phyloP scores from a whole-genome alignment of 2,113 vertebrate genomes.

The Lathamus discolor region DNA sequence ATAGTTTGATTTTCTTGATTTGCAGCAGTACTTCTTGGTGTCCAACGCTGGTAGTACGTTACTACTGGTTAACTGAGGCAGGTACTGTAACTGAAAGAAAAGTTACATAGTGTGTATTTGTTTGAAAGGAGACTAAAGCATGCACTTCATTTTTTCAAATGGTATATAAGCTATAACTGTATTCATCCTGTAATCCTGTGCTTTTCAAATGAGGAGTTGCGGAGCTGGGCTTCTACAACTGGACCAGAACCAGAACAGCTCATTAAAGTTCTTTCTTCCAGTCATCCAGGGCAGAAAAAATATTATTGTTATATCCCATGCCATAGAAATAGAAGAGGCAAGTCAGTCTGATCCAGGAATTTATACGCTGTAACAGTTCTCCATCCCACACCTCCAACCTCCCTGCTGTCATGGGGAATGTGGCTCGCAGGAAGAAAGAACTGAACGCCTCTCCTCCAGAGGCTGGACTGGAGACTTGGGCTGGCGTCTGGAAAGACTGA shows the following conservation, averaged over 20 bases:
- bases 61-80: slow-evolving; percentile 88
- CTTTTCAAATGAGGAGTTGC: not conserved
- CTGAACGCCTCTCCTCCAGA: no score
- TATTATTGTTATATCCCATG: not conserved
- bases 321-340: not conserved
- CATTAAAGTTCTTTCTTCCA: not conserved
- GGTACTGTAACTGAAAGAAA: slow-evolving; percentile 74
- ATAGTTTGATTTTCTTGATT: slow-evolving; percentile 84
- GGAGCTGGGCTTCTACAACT: not conserved
- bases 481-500: not conserved
- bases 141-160: not conserved
- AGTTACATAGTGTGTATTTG: not conserved
- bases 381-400: not conserved
- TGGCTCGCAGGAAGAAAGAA: not conserved
- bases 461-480: not conserved
- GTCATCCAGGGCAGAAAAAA: not conserved
- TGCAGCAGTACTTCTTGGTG: slow-evolving; percentile 84
- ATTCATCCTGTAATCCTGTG: not conserved
- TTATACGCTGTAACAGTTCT: not conserved
- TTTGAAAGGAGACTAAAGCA: not conserved
- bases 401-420: not conserved
- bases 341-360: not conserved
- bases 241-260: not conserved
- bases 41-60: slow-evolving; percentile 86
- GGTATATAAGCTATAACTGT: not conserved